Percentiles rank a stretch among this genome's conserved stretches.
Conservation (phyloP, 2,888 invertebrate genomes). For the Ectemnius lituratus region DNA sequence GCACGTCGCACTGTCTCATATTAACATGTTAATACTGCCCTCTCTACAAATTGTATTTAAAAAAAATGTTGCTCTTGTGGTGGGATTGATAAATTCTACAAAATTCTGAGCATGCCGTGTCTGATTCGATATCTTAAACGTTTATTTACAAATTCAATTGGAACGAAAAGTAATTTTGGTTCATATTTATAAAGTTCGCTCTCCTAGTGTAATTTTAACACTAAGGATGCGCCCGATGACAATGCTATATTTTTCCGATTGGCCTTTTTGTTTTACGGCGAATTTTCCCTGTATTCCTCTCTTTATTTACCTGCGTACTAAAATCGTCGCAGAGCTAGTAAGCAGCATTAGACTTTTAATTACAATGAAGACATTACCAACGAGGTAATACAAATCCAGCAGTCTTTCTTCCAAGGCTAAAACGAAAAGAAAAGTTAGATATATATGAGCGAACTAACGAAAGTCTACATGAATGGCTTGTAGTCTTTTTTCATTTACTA, state of each 20-base stretch:
- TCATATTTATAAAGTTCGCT: too few relatives aligned
- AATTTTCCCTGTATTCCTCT: background rate
- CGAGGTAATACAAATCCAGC: conserved; percentile 48
- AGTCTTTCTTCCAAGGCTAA: conserved; percentile 60
- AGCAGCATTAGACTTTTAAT: conserved; percentile 37
- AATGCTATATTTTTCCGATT: too few relatives aligned
- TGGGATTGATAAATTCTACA: background rate
- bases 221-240: too few relatives aligned
- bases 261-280: too few relatives aligned
- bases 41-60: conserved; percentile 22
- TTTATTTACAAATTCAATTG: background rate
- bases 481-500: background rate
- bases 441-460: background rate
- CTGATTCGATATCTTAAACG: background rate
- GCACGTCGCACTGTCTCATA: background rate
- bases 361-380: conserved; percentile 46
- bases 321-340: conserved; percentile 24
- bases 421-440: conserved; percentile 54
- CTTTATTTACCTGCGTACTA: conserved; percentile 7
- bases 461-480: background rate
- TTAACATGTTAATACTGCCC: background rate
- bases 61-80: background rate
- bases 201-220: too few relatives aligned
- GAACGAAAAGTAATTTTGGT: too few relatives aligned
- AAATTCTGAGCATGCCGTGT: background rate